Evolutionary conservation across 2,888 invertebrate genomes (phyloP).

Genomic region (Cantharis rustica): DNA sequence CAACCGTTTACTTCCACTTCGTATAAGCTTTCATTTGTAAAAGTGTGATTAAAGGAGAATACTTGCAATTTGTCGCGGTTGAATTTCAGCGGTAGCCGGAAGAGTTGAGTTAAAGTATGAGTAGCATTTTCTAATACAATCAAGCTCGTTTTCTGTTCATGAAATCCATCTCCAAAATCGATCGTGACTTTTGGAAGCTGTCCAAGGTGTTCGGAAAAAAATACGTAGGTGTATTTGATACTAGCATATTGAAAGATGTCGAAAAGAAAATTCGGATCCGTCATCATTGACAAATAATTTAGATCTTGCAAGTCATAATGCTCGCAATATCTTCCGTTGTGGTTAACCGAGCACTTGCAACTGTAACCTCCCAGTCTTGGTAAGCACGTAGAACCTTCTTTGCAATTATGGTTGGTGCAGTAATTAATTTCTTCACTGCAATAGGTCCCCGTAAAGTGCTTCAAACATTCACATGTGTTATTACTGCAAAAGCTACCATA

Average conservation of each 20-base stretch:
- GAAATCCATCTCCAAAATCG: conserved; percentile 9
- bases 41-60: neutral
- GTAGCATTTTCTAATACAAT: neutral
- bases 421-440: neutral
- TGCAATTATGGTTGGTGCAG: neutral
- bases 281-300: neutral
- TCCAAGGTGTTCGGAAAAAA: neutral
- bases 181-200: neutral
- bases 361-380: conserved; percentile 4
- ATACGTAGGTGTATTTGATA: neutral
- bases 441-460: conserved; percentile 3
- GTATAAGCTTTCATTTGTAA: neutral
- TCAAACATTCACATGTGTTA: neutral
- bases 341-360: neutral
- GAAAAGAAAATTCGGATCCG: conserved; percentile 4
- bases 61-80: neutral
- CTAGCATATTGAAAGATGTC: neutral
- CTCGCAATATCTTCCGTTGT: conserved; percentile 4
- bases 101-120: neutral
- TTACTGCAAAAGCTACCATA: neutral
- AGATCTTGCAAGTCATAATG: neutral
- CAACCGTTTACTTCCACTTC: neutral
- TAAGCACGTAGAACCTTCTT: neutral
- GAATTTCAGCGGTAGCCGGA: neutral
- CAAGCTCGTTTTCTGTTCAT: neutral